Base-by-base conservation (phyloP, 2,888 invertebrate species). In the Amblyjoppa fuscipennis region DNA sequence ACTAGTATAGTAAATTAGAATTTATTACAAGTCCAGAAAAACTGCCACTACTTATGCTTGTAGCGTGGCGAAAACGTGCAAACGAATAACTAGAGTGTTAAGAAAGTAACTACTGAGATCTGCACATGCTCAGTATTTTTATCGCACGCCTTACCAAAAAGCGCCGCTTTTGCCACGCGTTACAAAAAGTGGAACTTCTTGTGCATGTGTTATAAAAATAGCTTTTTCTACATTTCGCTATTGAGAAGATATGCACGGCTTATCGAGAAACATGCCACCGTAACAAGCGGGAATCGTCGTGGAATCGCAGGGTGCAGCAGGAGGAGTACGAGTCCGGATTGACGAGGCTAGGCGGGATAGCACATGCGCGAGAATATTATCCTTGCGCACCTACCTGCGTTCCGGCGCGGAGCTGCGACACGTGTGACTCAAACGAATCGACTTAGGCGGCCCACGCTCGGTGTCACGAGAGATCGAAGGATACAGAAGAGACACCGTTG, bases 361-460 rank as follows among this genome's bases (percentile, higher is more conserved):
- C 25, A 20, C 25, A 68, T 68, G 20, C 68, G 20, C 41, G 68
- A 16, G 34, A 53, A 53, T 53, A 76, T 76, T 66, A 71, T 61
- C 20, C 61, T 61, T 2, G 61, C 45, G 31, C 74, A n/a, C 9
- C 41, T 41, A 34, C 34, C 51, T 66, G 16, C 13, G 28, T 16
- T 9, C 25, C 41, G 11, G 69, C 41, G 49, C 25, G 28, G 45
- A 77, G 31, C 70, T 28, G 76, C 70, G 71, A 56, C 78, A 74
- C 68, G 77, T n/a, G 61, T 51, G 77, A 81, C 77, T 84, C 53
- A 74, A 69, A 78, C 73, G 69, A 74, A 74, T 69, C 73, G 81
- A 76, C 71, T 81, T 76, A 41, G 77, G 31, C 82, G 75, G 66
- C 85, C 85, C 79, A 85, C 85, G 85, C 85, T 28, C 25, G 45